phyloP scores from a whole-genome alignment of 2,797 vertebrate genomes.

The Eulemur coronatus region DNA sequence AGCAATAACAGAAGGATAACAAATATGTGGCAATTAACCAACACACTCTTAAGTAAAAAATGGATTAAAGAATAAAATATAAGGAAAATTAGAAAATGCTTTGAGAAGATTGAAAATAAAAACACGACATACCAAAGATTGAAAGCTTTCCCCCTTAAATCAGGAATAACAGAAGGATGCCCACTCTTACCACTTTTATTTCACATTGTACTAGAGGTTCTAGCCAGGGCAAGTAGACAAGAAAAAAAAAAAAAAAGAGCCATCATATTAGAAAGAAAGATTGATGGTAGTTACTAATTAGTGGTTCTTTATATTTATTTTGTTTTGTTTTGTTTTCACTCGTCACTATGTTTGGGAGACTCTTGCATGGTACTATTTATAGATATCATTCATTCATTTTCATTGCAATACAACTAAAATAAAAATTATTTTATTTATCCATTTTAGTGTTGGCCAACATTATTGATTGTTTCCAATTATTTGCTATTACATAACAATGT shows the following conservation, averaged over 20 bases:
- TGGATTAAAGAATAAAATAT: conserved; percentile 7
- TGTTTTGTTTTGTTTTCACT: neutral
- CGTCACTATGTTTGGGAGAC: neutral
- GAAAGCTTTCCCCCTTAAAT: neutral
- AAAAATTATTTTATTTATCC: neutral
- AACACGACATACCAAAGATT: neutral
- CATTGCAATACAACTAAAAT: neutral
- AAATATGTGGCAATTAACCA: neutral
- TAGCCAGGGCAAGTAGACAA: neutral
- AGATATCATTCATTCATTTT: neutral
- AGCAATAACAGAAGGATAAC: neutral
- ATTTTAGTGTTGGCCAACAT: neutral
- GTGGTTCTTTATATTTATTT: neutral
- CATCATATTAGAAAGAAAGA: neutral
- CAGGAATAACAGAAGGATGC: neutral
- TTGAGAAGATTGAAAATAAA: neutral
- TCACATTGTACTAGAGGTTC: neutral
- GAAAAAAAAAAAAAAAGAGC: neutral
- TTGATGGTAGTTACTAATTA: neutral
- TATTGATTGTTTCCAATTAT: neutral
- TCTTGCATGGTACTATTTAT: neutral
- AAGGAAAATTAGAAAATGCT: neutral
- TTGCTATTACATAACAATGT: neutral
- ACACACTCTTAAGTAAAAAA: neutral
- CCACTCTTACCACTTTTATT: neutral